These are phyloP conservation scores for Cynopterus sphinx DNA, from an alignment of 2,797 vertebrate species.

Conservation along the genomic window DNA sequence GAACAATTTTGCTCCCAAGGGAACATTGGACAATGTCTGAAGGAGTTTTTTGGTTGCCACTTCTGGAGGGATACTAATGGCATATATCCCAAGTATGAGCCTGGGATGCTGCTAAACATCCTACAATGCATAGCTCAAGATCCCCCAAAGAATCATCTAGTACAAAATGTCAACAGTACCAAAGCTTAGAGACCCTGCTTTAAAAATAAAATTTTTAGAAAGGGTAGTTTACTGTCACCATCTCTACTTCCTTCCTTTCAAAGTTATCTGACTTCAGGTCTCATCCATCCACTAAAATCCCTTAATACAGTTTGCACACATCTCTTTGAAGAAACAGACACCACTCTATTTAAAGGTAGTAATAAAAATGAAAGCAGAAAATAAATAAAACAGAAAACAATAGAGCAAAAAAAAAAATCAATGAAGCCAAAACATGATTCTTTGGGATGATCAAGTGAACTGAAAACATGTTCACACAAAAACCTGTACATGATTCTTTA, in stretches of 20 bases:
- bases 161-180: background rate
- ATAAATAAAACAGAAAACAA: background rate
- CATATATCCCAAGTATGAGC: background rate
- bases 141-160: background rate
- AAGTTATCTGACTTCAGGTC: background rate
- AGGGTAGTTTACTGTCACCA: background rate
- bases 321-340: background rate
- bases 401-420: background rate
- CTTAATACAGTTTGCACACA: background rate
- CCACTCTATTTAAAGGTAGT: background rate
- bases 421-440: background rate
- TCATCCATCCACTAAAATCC: background rate
- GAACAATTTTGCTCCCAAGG: background rate
- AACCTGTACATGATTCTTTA: background rate
- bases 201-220: background rate
- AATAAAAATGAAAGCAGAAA: background rate
- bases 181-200: background rate
- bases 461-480: conserved; percentile 13
- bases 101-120: background rate
- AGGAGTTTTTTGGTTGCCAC: background rate
- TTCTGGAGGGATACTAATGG: background rate
- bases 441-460: background rate
- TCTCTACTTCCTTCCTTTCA: background rate
- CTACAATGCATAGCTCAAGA: background rate
- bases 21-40: background rate